These are phyloP conservation scores for Deroplatys truncata DNA, from an alignment of 2,888 invertebrate species.

Conservation along the genomic window DNA sequence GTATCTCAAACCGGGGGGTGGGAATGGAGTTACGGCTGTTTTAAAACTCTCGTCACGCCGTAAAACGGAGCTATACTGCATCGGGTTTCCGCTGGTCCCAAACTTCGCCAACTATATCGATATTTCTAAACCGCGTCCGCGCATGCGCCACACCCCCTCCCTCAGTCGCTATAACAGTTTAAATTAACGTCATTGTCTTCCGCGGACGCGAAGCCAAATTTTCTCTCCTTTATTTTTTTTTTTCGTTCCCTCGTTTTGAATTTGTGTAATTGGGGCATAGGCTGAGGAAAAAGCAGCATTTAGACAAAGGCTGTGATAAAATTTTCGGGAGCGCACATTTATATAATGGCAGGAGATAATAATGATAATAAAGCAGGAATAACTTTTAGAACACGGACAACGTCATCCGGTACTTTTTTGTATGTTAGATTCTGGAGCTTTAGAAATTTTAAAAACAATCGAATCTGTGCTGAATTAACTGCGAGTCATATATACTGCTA, in stretches of 20 bases:
- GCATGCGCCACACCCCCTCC: neutral
- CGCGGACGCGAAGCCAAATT: neutral
- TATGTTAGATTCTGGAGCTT: neutral
- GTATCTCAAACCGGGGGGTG: neutral
- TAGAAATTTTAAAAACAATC: neutral
- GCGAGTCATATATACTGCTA: neutral
- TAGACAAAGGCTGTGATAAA: neutral
- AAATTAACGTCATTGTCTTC: neutral
- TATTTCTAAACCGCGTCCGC: neutral
- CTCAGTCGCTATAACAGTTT: neutral
- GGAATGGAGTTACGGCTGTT: neutral
- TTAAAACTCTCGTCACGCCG: neutral
- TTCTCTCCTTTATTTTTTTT: neutral
- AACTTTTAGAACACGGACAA: too few relatives aligned
- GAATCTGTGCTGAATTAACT: neutral
- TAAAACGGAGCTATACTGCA: neutral
- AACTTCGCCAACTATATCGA: neutral
- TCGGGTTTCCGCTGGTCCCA: neutral
- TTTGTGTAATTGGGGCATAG: neutral
- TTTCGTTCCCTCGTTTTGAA: neutral
- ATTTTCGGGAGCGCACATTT: neutral
- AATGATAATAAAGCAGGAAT: neutral
- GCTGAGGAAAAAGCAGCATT: neutral
- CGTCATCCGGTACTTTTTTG: too few relatives aligned
- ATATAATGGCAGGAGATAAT: neutral